These are phyloP conservation scores for Aphidoletes aphidimyza DNA, from an alignment of 2,888 invertebrate genomes.

Conservation along the genomic window DNA sequence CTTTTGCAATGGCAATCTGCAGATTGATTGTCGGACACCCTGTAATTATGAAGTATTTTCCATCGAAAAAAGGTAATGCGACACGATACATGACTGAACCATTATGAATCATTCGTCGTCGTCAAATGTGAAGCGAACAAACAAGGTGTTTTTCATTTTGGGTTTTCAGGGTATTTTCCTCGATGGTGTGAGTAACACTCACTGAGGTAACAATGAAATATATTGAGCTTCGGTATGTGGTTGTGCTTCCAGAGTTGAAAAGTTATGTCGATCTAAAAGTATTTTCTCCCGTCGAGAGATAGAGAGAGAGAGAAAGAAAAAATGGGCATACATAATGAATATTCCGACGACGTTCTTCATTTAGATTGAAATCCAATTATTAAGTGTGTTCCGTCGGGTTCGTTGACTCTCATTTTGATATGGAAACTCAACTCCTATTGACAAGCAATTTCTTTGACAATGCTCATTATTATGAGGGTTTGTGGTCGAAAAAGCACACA, in stretches of 20 bases:
- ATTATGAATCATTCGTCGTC: background rate
- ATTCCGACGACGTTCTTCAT: background rate
- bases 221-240: background rate
- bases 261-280: background rate
- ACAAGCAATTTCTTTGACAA: slow-evolving; percentile 15
- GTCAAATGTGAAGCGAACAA: background rate
- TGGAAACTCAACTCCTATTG: background rate
- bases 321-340: background rate
- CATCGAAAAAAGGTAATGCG: background rate
- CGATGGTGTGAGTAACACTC: too few species aligned
- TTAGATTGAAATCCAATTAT: slow-evolving; percentile 17
- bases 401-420: background rate
- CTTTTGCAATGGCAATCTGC: too few species aligned
- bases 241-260: background rate
- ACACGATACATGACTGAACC: background rate
- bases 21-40: too few species aligned
- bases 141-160: background rate
- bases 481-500: background rate
- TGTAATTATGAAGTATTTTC: background rate
- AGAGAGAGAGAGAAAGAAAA: background rate
- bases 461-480: slow-evolving; percentile 5
- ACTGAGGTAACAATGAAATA: background rate
- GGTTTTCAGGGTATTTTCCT: background rate
- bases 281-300: background rate
- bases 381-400: background rate